Base-by-base conservation (phyloP, 1,140 invertebrate species). In the Paralvinella palmiformis region DNA sequence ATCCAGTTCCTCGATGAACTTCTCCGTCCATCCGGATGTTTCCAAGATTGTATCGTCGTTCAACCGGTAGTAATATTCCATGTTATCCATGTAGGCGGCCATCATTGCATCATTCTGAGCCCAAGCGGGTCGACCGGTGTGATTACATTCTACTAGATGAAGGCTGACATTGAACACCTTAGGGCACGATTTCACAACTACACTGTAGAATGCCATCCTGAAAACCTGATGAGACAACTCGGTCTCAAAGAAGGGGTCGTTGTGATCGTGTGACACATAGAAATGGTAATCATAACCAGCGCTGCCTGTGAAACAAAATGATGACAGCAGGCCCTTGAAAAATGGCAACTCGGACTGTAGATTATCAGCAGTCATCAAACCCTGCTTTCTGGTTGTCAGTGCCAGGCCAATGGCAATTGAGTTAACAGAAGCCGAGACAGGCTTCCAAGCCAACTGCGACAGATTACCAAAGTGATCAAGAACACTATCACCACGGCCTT, bases 51-150 rank as follows among this genome's bases (percentile, higher is more conserved):
- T 66, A n/a, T 66, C 64, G 53, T 66, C 64, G 41, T 66, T 66
- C 7, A 66, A 45, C 33, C 64, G 27, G 33, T 66, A 66, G 48
- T 66, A 66, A 45, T 66, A 66, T 20, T 45, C 64, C 56, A 37
- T 62, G 37, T 66, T 62, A 36, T 66, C 64, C 64, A 66, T 66
- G 36, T 66, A 66, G 15, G 64, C 64, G 7, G 64, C 64, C 64
- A 66, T 66, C 59, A 66, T 61, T 32, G 64, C 64, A 62, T 66
- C 64, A 62, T 66, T 66, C 58, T 66, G 64, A 35, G 64, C 64
- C 64, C 64, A 66, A 37, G 64, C 64, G n/a, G 64, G 64, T 27
- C 41, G 45, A 13, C 64, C 64, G 15, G 64, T 35, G 56, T 66
- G 64, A 4, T 56, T 44, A 31, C 64, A 66, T 36, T 66, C 64